phyloP scores from a whole-genome alignment of 2,113 vertebrate species.

The Mus spicilegus region DNA sequence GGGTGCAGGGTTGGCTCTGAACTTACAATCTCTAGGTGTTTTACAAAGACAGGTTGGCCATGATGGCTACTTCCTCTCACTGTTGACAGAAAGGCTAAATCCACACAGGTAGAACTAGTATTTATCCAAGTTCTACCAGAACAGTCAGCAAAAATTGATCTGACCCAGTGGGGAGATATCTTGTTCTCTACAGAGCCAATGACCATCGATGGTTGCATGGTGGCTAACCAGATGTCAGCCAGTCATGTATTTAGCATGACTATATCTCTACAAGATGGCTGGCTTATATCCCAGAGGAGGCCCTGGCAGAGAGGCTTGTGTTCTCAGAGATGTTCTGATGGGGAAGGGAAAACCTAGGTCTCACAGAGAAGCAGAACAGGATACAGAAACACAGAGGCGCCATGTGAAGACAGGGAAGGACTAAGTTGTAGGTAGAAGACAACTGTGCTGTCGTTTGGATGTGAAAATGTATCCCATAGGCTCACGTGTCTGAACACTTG shows the following conservation, averaged over 20 bases:
- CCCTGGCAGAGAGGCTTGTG: fast-evolving
- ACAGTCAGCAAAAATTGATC: background rate
- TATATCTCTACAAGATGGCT: background rate
- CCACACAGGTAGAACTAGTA: background rate
- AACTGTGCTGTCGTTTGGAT: background rate
- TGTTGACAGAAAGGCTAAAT: background rate
- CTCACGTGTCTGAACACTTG: background rate
- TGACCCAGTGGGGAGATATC: background rate
- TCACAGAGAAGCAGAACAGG: background rate
- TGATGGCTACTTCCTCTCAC: background rate
- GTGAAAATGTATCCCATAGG: background rate
- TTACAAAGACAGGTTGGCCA: background rate
- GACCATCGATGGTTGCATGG: background rate
- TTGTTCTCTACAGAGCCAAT: background rate
- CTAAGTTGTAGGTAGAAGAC: fast-evolving
- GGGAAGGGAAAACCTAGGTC: background rate
- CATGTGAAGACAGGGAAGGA: too few relatives aligned
- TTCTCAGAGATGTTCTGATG: background rate
- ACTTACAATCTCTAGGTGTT: background rate
- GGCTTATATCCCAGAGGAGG: background rate
- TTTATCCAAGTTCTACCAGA: background rate
- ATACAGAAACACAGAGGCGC: background rate
- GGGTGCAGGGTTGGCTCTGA: background rate
- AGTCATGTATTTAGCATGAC: background rate
- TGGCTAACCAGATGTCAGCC: background rate